Evolutionary conservation across 2,888 invertebrate species (phyloP).

Genomic region (Chorisops tibialis): DNA sequence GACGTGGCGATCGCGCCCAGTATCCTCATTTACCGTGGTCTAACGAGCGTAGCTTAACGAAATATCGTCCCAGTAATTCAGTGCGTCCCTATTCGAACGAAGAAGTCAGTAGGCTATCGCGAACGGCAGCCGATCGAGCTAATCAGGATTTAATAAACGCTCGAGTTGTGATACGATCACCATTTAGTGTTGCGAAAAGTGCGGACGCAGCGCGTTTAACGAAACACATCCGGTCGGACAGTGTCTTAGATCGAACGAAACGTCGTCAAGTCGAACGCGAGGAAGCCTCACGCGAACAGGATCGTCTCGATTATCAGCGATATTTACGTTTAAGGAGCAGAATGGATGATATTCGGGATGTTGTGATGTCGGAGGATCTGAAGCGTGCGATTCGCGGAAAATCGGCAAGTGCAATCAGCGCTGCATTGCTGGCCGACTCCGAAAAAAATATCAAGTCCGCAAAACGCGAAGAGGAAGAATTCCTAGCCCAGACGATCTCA

Average conservation of each 20-base stretch:
- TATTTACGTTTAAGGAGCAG: slow-evolving; percentile 45
- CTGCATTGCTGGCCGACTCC: slow-evolving; percentile 61
- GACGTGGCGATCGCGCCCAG: slow-evolving; percentile 46
- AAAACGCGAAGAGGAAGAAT: slow-evolving; percentile 45
- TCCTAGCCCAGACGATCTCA: slow-evolving; percentile 42
- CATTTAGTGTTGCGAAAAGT: slow-evolving; percentile 55
- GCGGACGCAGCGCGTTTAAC: slow-evolving; percentile 55
- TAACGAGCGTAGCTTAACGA: slow-evolving; percentile 65
- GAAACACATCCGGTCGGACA: slow-evolving; percentile 52
- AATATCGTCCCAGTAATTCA: slow-evolving; percentile 63
- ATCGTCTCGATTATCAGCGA: slow-evolving; percentile 52
- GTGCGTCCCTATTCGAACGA: slow-evolving; percentile 65
- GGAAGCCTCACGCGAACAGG: slow-evolving; percentile 59
- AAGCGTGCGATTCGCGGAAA: slow-evolving; percentile 62
- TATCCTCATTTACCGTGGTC: slow-evolving; percentile 69
- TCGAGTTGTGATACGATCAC: slow-evolving; percentile 50
- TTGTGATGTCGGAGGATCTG: slow-evolving; percentile 54
- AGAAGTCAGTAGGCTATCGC: slow-evolving; percentile 65
- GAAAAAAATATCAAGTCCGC: slow-evolving; percentile 50
- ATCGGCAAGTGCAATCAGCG: slow-evolving; percentile 71
- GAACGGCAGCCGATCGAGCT: slow-evolving; percentile 66
- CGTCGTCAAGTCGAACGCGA: slow-evolving; percentile 52
- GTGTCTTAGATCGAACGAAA: slow-evolving; percentile 51
- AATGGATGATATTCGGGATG: slow-evolving; percentile 55
- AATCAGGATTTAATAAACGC: slow-evolving; percentile 60